Percentiles rank a stretch among this genome's conserved stretches.
Evolutionary conservation across 2,113 vertebrate species (phyloP).

Genomic region (Amia ocellicauda): DNA sequence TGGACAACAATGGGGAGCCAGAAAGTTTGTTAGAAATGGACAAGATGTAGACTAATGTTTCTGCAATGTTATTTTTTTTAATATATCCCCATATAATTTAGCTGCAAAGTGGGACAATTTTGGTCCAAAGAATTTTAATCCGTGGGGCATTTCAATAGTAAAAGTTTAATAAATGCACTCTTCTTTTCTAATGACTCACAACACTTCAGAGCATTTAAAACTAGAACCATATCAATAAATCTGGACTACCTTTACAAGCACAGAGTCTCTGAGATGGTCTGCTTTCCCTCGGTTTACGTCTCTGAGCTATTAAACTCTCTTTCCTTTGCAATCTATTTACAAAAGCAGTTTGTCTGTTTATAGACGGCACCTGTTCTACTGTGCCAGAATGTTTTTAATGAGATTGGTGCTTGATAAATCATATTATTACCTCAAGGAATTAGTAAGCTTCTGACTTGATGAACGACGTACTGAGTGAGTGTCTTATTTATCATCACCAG

Average conservation of each 20-base stretch:
- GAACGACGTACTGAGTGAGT: conserved; percentile 34
- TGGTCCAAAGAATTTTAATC: too few species aligned
- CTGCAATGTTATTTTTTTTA: too few species aligned
- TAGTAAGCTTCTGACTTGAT: conserved; percentile 7
- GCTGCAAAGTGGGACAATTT: too few species aligned
- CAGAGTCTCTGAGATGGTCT: background rate
- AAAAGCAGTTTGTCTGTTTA: conserved; percentile 11
- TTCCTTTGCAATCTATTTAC: conserved; percentile 7
- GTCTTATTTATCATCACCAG: conserved; percentile 37
- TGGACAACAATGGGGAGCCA: too few species aligned
- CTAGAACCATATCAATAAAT: too few species aligned
- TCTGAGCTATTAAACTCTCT: background rate
- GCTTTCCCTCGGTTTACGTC: background rate
- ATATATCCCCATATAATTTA: too few species aligned
- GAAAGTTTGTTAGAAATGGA: too few species aligned
- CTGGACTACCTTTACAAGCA: background rate
- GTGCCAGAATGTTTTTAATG: conserved; percentile 1
- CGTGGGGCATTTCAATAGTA: too few species aligned
- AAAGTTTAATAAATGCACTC: too few species aligned
- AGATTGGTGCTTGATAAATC: conserved; percentile 5
- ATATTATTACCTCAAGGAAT: conserved; percentile 14
- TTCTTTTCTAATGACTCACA: too few species aligned
- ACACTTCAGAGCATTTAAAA: too few species aligned
- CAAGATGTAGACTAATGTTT: too few species aligned
- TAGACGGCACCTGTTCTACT: background rate